Conservation (phyloP, 2,113 vertebrate species). For the Amblyopsis rosae region DNA sequence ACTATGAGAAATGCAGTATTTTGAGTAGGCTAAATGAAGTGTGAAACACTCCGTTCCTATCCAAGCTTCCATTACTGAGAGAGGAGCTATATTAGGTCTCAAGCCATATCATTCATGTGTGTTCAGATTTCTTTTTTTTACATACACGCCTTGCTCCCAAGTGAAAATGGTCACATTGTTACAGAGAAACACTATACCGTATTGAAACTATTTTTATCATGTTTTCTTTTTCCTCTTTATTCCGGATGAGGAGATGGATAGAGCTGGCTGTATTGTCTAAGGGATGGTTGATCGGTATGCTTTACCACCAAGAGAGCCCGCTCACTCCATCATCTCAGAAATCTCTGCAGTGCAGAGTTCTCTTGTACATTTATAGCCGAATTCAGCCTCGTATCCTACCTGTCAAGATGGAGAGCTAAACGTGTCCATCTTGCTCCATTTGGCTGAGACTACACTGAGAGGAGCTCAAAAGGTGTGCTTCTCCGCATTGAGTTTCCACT, state of each 20-base stretch:
- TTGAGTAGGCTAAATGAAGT: slow-evolving; percentile 11
- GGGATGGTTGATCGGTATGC: slow-evolving; percentile 58
- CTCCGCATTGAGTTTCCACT: slow-evolving; percentile 36
- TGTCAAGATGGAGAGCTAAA: slow-evolving; percentile 67
- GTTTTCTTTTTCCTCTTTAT: slow-evolving; percentile 31
- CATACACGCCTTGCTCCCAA: not conserved
- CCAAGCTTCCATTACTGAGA: slow-evolving; percentile 1
- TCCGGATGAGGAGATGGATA: slow-evolving; percentile 16
- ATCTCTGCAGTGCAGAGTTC: slow-evolving; percentile 66
- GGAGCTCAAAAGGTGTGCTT: slow-evolving; percentile 43
- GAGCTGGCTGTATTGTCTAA: slow-evolving; percentile 60
- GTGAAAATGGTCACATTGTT: slow-evolving; percentile 46
- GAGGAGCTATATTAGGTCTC: slow-evolving; percentile 29
- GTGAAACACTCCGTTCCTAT: slow-evolving; percentile 15
- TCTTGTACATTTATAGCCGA: slow-evolving; percentile 63
- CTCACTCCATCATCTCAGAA: slow-evolving; percentile 68
- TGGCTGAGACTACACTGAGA: slow-evolving; percentile 33
- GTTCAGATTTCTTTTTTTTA: too few relatives aligned
- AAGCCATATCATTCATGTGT: slow-evolving; percentile 20
- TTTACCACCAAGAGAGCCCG: slow-evolving; percentile 55
- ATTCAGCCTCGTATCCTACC: slow-evolving; percentile 64
- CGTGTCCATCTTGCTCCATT: slow-evolving; percentile 68
- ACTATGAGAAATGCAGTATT: slow-evolving; percentile 19
- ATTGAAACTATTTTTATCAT: slow-evolving; percentile 59
- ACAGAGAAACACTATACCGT: slow-evolving; percentile 24